These are phyloP conservation scores for Platycheirus albimanus DNA, from an alignment of 2,888 invertebrate genomes.

Conservation along the genomic window DNA sequence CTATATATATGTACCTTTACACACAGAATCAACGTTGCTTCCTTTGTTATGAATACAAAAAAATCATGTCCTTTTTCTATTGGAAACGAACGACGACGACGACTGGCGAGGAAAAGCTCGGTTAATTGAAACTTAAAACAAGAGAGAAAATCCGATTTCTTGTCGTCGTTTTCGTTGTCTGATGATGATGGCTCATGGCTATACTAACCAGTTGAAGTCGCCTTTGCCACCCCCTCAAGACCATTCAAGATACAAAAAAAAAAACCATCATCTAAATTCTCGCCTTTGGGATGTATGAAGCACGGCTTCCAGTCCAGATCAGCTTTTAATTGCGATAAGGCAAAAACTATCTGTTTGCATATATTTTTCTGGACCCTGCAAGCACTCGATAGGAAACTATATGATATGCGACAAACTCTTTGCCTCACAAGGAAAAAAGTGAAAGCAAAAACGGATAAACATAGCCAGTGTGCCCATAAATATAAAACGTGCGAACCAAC, in stretches of 20 bases:
- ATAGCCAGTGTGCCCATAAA: conserved; percentile 36
- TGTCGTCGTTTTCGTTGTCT: conserved; percentile 35
- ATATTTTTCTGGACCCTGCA: conserved; percentile 30
- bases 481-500: conserved; percentile 3
- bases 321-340: conserved; percentile 64
- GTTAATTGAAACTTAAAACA: conserved; percentile 67
- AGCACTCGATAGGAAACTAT: conserved; percentile 6
- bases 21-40: conserved; percentile 16
- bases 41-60: conserved; percentile 25
- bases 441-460: conserved; percentile 63
- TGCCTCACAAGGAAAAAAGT: conserved; percentile 69
- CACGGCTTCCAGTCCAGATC: conserved; percentile 59
- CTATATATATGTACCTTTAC: too few species aligned
- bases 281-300: conserved; percentile 42
- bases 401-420: conserved; percentile 58
- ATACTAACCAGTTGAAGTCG: not conserved
- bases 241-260: conserved; percentile 41
- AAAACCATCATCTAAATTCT: conserved; percentile 47
- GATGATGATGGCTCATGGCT: conserved; percentile 10
- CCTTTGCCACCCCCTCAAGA: conserved; percentile 37
- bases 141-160: conserved; percentile 57
- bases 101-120: conserved; percentile 42
- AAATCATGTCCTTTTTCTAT: conserved; percentile 4
- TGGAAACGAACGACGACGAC: not conserved
- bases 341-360: conserved; percentile 28